Evolutionary conservation across 2,797 vertebrate genomes (phyloP).

Genomic region (Loris lydekkerianus): DNA sequence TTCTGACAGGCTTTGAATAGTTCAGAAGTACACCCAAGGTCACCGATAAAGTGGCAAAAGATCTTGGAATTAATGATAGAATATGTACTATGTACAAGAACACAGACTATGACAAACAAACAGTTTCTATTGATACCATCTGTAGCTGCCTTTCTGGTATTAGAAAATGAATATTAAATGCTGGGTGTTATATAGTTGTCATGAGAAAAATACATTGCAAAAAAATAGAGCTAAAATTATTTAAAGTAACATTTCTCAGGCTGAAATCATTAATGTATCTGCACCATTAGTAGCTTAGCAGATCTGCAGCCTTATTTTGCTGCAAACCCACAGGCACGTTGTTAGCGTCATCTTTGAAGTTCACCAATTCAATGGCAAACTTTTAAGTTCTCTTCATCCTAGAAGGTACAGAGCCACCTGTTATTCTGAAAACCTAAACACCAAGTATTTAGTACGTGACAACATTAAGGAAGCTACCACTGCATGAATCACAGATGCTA

Average conservation of each 20-base stretch:
- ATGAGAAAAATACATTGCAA: slow-evolving; percentile 44
- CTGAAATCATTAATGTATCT: slow-evolving; percentile 70
- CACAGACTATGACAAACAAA: background rate
- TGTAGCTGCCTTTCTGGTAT: slow-evolving; percentile 21
- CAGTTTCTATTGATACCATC: background rate
- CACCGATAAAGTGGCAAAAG: background rate
- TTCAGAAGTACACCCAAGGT: background rate
- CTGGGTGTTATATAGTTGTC: background rate
- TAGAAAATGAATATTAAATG: slow-evolving; percentile 66
- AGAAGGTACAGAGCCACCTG: slow-evolving; percentile 73
- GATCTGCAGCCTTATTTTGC: slow-evolving; percentile 51
- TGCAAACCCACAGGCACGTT: slow-evolving; percentile 35
- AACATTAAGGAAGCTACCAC: slow-evolving; percentile 77
- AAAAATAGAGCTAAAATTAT: slow-evolving; percentile 59
- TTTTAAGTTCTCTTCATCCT: slow-evolving; percentile 70
- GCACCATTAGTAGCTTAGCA: slow-evolving; percentile 77
- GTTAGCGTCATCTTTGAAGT: slow-evolving; percentile 78
- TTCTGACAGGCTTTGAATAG: background rate
- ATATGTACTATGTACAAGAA: background rate
- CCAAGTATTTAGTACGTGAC: slow-evolving; percentile 71
- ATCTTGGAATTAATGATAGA: background rate
- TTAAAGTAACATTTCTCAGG: slow-evolving; percentile 73
- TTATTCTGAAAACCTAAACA: slow-evolving; percentile 81
- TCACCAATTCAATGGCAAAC: slow-evolving; percentile 73
- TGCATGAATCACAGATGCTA: slow-evolving; percentile 80